Base-by-base conservation (phyloP, 2,888 invertebrate species). In the Brachypalpus laphriformis region DNA sequence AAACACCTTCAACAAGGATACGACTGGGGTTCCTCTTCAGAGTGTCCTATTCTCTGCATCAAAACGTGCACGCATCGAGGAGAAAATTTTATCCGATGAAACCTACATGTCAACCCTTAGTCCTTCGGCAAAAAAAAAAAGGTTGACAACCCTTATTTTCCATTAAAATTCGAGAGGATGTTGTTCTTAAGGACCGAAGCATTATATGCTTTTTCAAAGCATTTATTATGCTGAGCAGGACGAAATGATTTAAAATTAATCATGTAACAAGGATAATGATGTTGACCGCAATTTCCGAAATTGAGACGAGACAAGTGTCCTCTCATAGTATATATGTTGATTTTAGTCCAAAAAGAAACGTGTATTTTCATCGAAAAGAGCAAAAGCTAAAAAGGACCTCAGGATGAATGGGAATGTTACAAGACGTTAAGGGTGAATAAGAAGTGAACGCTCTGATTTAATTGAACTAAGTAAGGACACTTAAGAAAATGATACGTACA, bases 241-340 rank as follows among this genome's bases (percentile, higher is more conserved):
- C 75, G 57, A 85, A 85, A 80, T 75, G 81, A 81, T 85, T 85
- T 80, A 75, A 75, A 76, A 71, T 80, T 76, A 85, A 81, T 85
- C 81, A 81, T 81, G 75, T 76, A 81, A 54, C 68, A 78, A 81
- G 85, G 71, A 75, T 76, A 81, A 85, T 80, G 51, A 76, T 76
- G 81, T 85, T 85, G 85, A 81, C 81, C 75, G 66, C 81, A 71
- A 85, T 81, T 61, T 81, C 28, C 54, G 14, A 72, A 70, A 76
- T 59, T 31, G 63, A 83, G 68, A 78, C 63, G 59, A 72, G 59
- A 68, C 78, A 68, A 47, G 47, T 47, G 20, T 47, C 20, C 20
- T 20, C 47, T 47, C 9, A 47, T 47, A 47, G 47, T 47, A 20
- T 47, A 47, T 47, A 47, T 47, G 47, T 47, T 47, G 47, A 47